phyloP scores from a whole-genome alignment of 1,140 invertebrate genomes.

The Monomorium pharaonis region DNA sequence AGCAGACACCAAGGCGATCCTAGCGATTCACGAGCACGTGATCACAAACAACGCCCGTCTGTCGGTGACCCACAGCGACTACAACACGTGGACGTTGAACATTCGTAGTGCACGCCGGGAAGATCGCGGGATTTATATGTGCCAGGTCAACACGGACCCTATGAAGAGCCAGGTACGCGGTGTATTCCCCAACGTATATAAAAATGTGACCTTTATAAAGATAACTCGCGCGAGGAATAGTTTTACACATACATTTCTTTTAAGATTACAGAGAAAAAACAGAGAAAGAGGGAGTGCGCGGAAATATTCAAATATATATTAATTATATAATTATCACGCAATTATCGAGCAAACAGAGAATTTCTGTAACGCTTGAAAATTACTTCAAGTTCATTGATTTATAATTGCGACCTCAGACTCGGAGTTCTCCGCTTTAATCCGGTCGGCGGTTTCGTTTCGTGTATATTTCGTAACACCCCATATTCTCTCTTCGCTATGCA shows the following conservation, averaged over 20 bases:
- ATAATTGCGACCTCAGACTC: slow-evolving; percentile 28
- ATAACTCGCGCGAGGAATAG: neutral
- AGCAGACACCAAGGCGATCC: slow-evolving; percentile 95
- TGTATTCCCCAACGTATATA: neutral
- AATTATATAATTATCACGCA: neutral
- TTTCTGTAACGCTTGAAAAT: slow-evolving; percentile 14
- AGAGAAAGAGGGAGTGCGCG: neutral
- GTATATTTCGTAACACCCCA: neutral
- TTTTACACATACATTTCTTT: neutral
- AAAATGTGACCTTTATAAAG: neutral
- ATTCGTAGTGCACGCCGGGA: slow-evolving; percentile 92
- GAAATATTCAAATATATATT: neutral
- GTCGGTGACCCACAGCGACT: slow-evolving; percentile 94
- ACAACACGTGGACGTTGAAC: slow-evolving; percentile 94
- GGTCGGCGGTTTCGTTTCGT: slow-evolving; percentile 1
- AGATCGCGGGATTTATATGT: slow-evolving; percentile 95
- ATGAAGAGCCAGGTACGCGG: slow-evolving; percentile 94
- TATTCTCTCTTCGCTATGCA: neutral
- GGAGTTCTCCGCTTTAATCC: slow-evolving; percentile 24
- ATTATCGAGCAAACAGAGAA: neutral
- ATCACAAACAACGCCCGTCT: slow-evolving; percentile 95
- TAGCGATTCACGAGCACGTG: slow-evolving; percentile 96
- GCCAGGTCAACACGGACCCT: slow-evolving; percentile 97
- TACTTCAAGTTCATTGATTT: slow-evolving; percentile 39
- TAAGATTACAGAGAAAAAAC: neutral